Conservation (phyloP, 2,113 vertebrate species). For the Myocastor coypus region DNA sequence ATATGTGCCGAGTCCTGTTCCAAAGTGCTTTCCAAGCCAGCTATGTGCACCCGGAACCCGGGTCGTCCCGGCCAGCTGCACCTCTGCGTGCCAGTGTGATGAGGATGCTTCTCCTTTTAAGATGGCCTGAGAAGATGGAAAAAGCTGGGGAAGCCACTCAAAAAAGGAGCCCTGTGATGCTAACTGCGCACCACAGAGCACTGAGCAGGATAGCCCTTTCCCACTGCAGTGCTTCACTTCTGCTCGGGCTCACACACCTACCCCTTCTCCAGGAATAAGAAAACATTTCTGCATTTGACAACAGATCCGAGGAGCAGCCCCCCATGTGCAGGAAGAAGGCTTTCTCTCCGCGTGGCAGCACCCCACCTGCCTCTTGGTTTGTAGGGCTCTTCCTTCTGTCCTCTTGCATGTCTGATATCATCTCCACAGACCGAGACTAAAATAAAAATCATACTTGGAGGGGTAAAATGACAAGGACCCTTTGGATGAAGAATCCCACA, state of each 20-base stretch:
- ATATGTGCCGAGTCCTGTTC: neutral
- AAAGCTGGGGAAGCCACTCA: neutral
- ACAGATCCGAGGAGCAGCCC: neutral
- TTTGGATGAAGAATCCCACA: neutral
- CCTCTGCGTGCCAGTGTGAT: neutral
- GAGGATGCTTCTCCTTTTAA: neutral
- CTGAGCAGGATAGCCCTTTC: accelerated
- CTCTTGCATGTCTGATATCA: neutral
- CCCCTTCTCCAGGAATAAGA: neutral
- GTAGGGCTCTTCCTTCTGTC: neutral
- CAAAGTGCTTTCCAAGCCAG: no score
- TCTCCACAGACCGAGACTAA: neutral
- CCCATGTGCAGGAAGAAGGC: neutral
- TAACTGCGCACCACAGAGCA: accelerated
- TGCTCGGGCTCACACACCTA: neutral
- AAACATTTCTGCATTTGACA: neutral
- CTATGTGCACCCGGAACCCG: no score
- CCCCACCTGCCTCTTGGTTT: neutral
- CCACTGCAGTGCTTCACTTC: neutral
- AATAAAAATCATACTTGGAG: neutral
- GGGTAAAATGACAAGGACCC: neutral
- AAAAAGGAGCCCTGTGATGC: accelerated
- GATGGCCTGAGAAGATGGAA: no score
- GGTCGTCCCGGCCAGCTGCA: neutral
- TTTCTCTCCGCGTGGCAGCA: neutral